Evolutionary conservation across 2,888 invertebrate species (phyloP).

Genomic region (Eupithecia subfuscata): DNA sequence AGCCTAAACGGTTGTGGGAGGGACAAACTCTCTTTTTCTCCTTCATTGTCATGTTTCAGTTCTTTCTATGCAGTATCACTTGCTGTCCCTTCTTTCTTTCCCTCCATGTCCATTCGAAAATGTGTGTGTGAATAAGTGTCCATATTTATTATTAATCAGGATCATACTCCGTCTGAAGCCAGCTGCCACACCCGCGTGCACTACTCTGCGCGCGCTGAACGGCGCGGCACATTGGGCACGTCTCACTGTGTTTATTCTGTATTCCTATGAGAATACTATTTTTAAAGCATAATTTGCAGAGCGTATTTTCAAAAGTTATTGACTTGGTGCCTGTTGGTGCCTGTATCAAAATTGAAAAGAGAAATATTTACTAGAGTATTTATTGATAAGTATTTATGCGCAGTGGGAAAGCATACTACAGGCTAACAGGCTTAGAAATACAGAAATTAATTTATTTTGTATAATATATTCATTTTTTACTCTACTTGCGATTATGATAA

Average conservation of each 20-base stretch:
- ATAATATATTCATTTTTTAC: too few species aligned
- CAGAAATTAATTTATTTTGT: background rate
- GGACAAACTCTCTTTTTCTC: too few species aligned
- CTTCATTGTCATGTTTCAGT: too few species aligned
- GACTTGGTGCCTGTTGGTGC: background rate
- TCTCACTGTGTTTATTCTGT: conserved; percentile 27
- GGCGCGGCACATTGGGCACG: conserved; percentile 24
- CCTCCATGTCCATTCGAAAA: too few species aligned
- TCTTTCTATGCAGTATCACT: too few species aligned
- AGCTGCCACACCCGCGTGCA: background rate
- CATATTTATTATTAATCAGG: background rate
- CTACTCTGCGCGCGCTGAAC: conserved; percentile 9
- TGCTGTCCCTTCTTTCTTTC: too few species aligned
- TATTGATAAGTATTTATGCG: background rate
- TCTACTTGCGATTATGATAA: background rate
- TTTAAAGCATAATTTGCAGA: conserved; percentile 23
- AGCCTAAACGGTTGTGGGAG: too few species aligned
- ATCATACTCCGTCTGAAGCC: background rate
- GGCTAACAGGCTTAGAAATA: background rate
- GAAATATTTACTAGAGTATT: background rate
- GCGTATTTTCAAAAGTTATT: conserved; percentile 11
- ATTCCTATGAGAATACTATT: conserved; percentile 22
- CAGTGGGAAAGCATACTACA: background rate
- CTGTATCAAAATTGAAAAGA: background rate
- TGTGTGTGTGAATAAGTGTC: too few species aligned